Percentiles rank a stretch among this genome's conserved stretches.
Conservation (phyloP, 2,888 invertebrate genomes). For the Clanis bilineata region DNA sequence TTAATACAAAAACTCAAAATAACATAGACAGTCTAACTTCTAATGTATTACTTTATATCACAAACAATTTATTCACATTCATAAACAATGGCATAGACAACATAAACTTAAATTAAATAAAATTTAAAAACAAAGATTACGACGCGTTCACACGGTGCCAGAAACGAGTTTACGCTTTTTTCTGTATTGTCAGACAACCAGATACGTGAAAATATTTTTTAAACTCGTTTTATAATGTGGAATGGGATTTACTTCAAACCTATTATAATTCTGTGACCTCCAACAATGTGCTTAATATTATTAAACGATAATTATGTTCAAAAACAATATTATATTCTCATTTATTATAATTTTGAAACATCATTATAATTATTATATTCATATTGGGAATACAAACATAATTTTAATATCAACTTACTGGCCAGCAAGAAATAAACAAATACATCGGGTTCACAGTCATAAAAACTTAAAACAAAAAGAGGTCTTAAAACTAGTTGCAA, state of each 20-base stretch:
- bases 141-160: slow-evolving; percentile 18
- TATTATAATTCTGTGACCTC: neutral
- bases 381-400: neutral
- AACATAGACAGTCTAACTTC: no score
- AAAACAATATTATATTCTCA: neutral
- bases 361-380: neutral
- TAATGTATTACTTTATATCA: neutral
- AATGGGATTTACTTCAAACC: neutral
- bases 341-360: neutral
- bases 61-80: no score
- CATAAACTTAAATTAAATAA: neutral
- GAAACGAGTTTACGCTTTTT: slow-evolving; percentile 15
- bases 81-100: neutral
- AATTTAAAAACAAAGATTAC: slow-evolving; percentile 11
- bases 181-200: neutral
- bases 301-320: no score
- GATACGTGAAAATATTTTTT: slow-evolving; percentile 6
- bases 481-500: neutral
- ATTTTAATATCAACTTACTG: neutral
- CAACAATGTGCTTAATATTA: neutral
- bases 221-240: slow-evolving; percentile 4
- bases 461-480: neutral
- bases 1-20: no score
- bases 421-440: neutral
- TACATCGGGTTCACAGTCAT: no score